Percentiles rank a stretch among this genome's conserved stretches.
Conservation (phyloP, 2,797 vertebrate genomes). For the Pseudochaenichthys georgianus region DNA sequence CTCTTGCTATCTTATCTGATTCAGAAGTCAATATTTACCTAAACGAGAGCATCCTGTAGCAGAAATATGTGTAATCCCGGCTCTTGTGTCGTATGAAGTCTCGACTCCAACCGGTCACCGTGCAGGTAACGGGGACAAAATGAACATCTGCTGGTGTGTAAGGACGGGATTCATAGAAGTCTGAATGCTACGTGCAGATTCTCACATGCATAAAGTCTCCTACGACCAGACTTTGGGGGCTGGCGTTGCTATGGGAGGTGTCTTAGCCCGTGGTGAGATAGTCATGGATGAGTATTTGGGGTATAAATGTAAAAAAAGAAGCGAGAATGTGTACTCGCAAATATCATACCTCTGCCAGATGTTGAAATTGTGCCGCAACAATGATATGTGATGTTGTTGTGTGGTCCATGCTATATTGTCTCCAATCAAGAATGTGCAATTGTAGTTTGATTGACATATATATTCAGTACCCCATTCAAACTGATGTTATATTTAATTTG, state of each 20-base stretch:
- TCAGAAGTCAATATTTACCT: slow-evolving; percentile 58
- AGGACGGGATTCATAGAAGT: slow-evolving; percentile 50
- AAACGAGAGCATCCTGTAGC: slow-evolving; percentile 45
- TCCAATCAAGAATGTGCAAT: neutral
- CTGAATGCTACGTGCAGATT: slow-evolving; percentile 83
- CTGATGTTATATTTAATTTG: neutral
- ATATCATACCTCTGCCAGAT: slow-evolving; percentile 38
- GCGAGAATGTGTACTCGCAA: neutral
- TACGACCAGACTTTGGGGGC: slow-evolving; percentile 30
- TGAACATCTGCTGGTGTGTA: slow-evolving; percentile 59
- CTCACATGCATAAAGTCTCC: slow-evolving; percentile 74
- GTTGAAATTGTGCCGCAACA: neutral
- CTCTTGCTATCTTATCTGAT: neutral
- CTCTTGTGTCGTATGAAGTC: neutral
- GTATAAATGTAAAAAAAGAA: slow-evolving; percentile 1
- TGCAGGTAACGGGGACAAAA: slow-evolving; percentile 1
- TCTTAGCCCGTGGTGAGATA: slow-evolving; percentile 29
- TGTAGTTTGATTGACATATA: neutral
- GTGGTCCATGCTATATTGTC: neutral
- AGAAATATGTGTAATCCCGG: neutral
- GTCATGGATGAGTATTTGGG: slow-evolving; percentile 20
- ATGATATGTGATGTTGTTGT: neutral
- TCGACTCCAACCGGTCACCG: neutral
- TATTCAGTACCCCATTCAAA: neutral
- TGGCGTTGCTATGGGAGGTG: slow-evolving; percentile 61